A percentile compares a stretch with the other conserved stretches of the same genome.
These are phyloP conservation scores for Echinarachnius parma DNA, from an alignment of 53 echinoderm and acorn worm species.

Conservation along the genomic window DNA sequence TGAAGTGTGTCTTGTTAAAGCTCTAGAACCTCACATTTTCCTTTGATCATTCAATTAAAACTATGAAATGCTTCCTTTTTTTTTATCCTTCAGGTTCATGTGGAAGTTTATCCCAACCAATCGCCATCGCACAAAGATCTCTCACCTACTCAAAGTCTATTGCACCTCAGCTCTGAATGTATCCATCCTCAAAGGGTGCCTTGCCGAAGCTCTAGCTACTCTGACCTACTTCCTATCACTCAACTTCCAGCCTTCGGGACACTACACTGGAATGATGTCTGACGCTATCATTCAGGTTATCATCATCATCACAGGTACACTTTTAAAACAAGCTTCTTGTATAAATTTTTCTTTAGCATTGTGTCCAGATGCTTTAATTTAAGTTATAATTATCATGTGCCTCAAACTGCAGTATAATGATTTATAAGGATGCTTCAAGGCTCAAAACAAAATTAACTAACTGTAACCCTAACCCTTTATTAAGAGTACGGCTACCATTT, in stretches of 20 bases:
- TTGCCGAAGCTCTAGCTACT: conserved; percentile 81
- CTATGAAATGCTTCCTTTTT: too few relatives aligned
- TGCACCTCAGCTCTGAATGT: conserved; percentile 68
- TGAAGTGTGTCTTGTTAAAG: too few relatives aligned
- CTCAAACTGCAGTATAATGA: too few relatives aligned
- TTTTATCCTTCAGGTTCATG: conserved; percentile 50
- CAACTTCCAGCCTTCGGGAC: conserved; percentile 59
- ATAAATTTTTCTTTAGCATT: not conserved
- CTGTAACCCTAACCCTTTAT: too few relatives aligned
- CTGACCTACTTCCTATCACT: conserved; percentile 66
- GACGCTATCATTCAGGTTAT: conserved; percentile 73
- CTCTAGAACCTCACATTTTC: too few relatives aligned
- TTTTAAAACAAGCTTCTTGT: not conserved
- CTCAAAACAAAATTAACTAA: too few relatives aligned
- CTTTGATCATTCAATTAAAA: too few relatives aligned
- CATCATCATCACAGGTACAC: conserved; percentile 72
- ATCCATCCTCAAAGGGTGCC: conserved; percentile 57
- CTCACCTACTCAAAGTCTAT: conserved; percentile 57
- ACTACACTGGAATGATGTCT: conserved; percentile 38
- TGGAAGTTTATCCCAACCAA: conserved; percentile 68
- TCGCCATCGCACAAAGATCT: conserved; percentile 60
- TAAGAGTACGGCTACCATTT: too few relatives aligned
- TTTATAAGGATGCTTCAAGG: too few relatives aligned
- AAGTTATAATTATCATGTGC: too few relatives aligned
- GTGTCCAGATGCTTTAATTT: too few relatives aligned